Conservation (phyloP, 2,797 vertebrate genomes). For the Nasua narica region DNA sequence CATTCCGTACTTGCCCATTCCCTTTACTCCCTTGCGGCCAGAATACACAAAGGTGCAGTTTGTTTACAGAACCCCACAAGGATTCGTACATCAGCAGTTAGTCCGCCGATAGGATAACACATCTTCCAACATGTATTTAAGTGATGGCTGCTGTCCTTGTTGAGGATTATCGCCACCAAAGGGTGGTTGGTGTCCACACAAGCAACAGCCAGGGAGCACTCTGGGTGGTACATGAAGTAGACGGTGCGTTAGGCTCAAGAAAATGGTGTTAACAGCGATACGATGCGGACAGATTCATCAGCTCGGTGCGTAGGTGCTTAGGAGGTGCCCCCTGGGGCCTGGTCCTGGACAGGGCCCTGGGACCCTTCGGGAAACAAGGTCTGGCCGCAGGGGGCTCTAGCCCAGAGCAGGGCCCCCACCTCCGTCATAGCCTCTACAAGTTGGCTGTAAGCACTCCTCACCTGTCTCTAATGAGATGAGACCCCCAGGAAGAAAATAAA, state of each 20-base stretch:
- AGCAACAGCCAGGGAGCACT: neutral
- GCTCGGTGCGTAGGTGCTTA: neutral
- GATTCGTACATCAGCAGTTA: neutral
- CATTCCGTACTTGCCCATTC: neutral
- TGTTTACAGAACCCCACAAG: neutral
- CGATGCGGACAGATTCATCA: no score
- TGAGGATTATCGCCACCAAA: neutral
- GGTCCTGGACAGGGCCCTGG: neutral
- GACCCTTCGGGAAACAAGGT: neutral
- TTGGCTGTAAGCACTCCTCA: fast-evolving
- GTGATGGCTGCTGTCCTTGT: neutral
- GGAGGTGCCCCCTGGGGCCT: neutral
- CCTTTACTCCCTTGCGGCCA: neutral
- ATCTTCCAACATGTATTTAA: neutral
- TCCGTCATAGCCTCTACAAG: fast-evolving
- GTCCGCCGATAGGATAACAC: neutral
- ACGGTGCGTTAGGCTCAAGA: neutral
- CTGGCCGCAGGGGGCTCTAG: neutral
- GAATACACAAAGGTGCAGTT: neutral
- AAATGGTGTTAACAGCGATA: neutral
- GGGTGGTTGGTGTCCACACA: neutral
- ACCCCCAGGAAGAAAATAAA: neutral
- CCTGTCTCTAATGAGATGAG: neutral
- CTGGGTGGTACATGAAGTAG: neutral
- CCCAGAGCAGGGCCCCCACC: neutral